Evolutionary conservation across 2,888 invertebrate genomes (phyloP).

Genomic region (Teinopalpus imperialis): DNA sequence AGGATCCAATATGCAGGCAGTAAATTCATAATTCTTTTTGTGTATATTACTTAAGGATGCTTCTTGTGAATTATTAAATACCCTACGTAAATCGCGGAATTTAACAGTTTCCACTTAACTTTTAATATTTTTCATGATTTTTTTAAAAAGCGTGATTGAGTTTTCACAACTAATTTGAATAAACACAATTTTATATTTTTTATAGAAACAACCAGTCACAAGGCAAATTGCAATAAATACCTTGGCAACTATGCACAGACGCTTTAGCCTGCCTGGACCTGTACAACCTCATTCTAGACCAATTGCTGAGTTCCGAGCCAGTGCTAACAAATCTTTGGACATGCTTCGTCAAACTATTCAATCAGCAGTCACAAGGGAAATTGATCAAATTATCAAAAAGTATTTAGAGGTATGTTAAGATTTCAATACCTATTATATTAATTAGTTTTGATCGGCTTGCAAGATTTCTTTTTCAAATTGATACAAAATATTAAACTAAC

Average conservation of each 20-base stretch:
- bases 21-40: slow-evolving; percentile 38
- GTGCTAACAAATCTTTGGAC: slow-evolving; percentile 88
- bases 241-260: slow-evolving; percentile 83
- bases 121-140: too few relatives aligned
- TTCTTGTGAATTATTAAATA: too few relatives aligned
- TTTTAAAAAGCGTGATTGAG: too few relatives aligned
- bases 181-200: too few relatives aligned
- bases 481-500: too few relatives aligned
- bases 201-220: slow-evolving; percentile 73
- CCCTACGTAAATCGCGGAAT: too few relatives aligned
- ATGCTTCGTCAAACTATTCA: slow-evolving; percentile 89
- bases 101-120: too few relatives aligned
- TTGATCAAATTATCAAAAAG: slow-evolving; percentile 88
- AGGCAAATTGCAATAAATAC: slow-evolving; percentile 88
- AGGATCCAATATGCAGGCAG: slow-evolving; percentile 59
- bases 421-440: too few relatives aligned
- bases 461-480: too few relatives aligned
- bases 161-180: too few relatives aligned
- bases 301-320: slow-evolving; percentile 80
- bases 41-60: too few relatives aligned
- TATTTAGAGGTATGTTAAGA: slow-evolving; percentile 89
- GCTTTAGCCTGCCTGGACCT: slow-evolving; percentile 80
- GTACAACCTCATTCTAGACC: slow-evolving; percentile 76
- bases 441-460: too few relatives aligned
- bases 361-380: slow-evolving; percentile 88